Evolutionary conservation across 1,140 invertebrate genomes (phyloP).

Genomic region (Pentalonia nigronervosa): DNA sequence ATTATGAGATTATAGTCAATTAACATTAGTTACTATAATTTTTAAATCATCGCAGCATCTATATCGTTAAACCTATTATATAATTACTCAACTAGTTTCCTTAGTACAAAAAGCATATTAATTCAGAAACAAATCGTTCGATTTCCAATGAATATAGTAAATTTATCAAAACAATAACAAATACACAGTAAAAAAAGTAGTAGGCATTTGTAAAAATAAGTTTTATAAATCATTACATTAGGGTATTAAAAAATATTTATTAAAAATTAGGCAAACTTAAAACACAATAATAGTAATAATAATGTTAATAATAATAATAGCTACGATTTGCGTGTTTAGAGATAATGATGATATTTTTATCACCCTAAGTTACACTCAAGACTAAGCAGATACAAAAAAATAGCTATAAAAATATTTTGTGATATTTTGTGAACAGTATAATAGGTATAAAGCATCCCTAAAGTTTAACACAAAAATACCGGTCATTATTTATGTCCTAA

Average conservation of each 20-base stretch:
- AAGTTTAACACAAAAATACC: background rate
- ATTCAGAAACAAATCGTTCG: background rate
- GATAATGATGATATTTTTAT: background rate
- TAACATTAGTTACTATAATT: background rate
- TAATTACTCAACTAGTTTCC: background rate
- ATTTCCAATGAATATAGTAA: too few species aligned
- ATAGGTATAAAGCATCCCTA: background rate
- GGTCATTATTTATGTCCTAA: background rate
- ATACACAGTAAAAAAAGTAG: too few species aligned
- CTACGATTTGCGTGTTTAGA: background rate
- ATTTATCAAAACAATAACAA: too few species aligned
- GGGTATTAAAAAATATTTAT: background rate
- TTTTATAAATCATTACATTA: background rate
- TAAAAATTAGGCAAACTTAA: background rate
- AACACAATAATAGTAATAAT: background rate
- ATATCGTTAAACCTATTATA: background rate
- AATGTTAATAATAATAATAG: background rate
- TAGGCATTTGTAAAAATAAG: background rate
- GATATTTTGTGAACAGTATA: background rate
- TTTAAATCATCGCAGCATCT: background rate
- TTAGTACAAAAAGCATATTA: background rate
- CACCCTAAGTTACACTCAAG: background rate
- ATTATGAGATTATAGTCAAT: background rate
- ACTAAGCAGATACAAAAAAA: constrained; percentile 9
- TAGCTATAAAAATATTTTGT: background rate